Conservation (phyloP, 2,888 invertebrate species). For the Chesias legatella region DNA sequence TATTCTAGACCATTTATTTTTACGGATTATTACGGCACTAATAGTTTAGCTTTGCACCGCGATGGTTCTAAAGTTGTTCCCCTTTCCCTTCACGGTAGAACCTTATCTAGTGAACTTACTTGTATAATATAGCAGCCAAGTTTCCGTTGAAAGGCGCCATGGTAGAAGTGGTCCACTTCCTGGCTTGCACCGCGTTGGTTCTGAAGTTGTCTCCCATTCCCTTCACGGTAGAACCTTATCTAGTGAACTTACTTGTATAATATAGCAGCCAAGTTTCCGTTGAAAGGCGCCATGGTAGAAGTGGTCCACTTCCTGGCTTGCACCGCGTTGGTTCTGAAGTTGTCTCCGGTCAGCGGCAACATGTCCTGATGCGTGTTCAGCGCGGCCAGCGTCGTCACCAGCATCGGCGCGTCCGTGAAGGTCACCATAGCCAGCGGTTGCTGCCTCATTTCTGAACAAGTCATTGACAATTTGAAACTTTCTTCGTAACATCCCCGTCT, state of each 20-base stretch:
- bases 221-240: too few relatives aligned
- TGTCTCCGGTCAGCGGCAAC: slow-evolving; percentile 82
- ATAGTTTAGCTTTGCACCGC: too few relatives aligned
- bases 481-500: not conserved
- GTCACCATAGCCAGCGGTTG: slow-evolving; percentile 84
- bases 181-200: slow-evolving; percentile 54
- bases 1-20: too few relatives aligned
- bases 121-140: slow-evolving; percentile 87
- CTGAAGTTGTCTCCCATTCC: slow-evolving; percentile 86
- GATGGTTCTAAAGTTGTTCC: too few relatives aligned
- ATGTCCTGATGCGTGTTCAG: slow-evolving; percentile 83
- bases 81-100: too few relatives aligned
- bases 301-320: slow-evolving; percentile 83
- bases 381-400: slow-evolving; percentile 82
- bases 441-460: slow-evolving; percentile 46
- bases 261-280: slow-evolving; percentile 86
- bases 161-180: slow-evolving; percentile 85
- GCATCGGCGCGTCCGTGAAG: slow-evolving; percentile 82
- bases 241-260: slow-evolving; percentile 82
- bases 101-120: too few relatives aligned
- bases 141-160: slow-evolving; percentile 87
- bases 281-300: slow-evolving; percentile 85
- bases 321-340: slow-evolving; percentile 74
- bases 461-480: not conserved
- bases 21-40: too few relatives aligned